A percentile compares a stretch with the other conserved stretches of the same genome.
These are phyloP conservation scores for Apotomis capreana DNA, from an alignment of 2,888 invertebrate species.

Conservation along the genomic window DNA sequence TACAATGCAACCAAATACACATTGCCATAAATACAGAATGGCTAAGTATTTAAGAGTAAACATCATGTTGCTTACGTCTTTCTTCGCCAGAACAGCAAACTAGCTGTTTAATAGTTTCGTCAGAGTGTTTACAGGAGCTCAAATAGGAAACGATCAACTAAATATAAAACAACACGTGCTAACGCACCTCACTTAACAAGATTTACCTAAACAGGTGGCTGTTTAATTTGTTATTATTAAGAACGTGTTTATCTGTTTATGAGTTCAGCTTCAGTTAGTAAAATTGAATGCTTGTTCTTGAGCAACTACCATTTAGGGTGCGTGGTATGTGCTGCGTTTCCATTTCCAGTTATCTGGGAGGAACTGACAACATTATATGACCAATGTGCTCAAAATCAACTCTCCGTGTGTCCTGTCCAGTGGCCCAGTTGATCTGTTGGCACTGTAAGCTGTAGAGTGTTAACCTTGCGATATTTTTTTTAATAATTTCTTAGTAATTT, in stretches of 20 bases:
- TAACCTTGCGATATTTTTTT: too few relatives aligned
- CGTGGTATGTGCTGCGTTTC: too few relatives aligned
- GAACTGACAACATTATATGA: too few relatives aligned
- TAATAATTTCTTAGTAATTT: too few relatives aligned
- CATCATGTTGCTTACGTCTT: background rate
- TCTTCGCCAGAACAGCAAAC: background rate
- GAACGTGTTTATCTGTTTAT: constrained; percentile 1
- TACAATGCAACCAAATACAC: background rate
- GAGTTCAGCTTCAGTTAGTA: constrained; percentile 8
- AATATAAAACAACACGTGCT: constrained; percentile 70
- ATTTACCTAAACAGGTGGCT: constrained; percentile 59
- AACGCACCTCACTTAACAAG: constrained; percentile 55
- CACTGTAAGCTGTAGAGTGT: too few relatives aligned
- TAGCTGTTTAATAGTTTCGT: constrained; percentile 33
- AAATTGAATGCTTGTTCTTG: background rate
- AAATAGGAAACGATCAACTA: constrained; percentile 70
- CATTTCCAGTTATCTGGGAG: too few relatives aligned
- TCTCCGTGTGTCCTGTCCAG: too few relatives aligned
- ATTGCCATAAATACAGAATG: background rate
- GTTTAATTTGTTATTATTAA: constrained; percentile 36
- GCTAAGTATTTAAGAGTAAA: background rate
- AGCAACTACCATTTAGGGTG: too few relatives aligned
- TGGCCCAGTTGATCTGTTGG: too few relatives aligned
- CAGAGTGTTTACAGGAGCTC: constrained; percentile 56
- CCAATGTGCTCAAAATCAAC: too few relatives aligned